Conservation (phyloP, 2,113 vertebrate species). For the Dunckerocampus dactyliophorus region DNA sequence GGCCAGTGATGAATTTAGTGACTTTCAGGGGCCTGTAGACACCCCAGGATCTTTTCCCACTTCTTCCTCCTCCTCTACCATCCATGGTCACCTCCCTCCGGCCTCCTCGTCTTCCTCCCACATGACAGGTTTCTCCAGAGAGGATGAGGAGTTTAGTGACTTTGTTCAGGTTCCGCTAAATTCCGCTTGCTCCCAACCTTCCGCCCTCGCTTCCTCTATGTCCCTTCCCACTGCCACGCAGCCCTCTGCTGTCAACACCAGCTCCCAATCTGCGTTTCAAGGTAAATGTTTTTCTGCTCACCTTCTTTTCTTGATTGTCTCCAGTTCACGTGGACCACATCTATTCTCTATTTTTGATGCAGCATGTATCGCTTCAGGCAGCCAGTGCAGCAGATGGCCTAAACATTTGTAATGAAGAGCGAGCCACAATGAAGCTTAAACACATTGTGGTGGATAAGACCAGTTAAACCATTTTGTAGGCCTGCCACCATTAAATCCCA, state of each 20-base stretch:
- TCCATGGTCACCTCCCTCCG: constrained; percentile 43
- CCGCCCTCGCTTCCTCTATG: constrained; percentile 59
- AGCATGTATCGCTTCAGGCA: constrained; percentile 15
- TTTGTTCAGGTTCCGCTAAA: constrained; percentile 92
- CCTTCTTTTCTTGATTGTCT: constrained; percentile 14
- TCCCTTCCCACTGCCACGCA: constrained; percentile 65
- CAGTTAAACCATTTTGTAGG: too few species aligned
- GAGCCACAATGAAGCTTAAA: constrained; percentile 15
- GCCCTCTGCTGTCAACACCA: constrained; percentile 79
- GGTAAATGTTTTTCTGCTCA: constrained; percentile 68
- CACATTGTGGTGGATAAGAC: background rate
- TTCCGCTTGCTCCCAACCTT: constrained; percentile 58
- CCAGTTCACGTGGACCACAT: constrained; percentile 13
- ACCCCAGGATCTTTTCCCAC: constrained; percentile 63
- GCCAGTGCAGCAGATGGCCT: constrained; percentile 39
- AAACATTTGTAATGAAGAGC: constrained; percentile 16
- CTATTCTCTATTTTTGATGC: background rate
- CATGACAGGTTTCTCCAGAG: constrained; percentile 69
- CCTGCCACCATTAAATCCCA: too few species aligned
- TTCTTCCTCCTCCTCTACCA: constrained; percentile 58
- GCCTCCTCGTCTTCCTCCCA: constrained; percentile 65
- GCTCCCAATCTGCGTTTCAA: constrained; percentile 77
- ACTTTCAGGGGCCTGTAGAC: constrained; percentile 89
- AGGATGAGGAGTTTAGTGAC: constrained; percentile 91
- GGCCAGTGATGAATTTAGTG: constrained; percentile 92